Percentiles rank a stretch among this genome's conserved stretches.
These are phyloP conservation scores for Grapholita molesta DNA, from an alignment of 1,140 invertebrate genomes.

Conservation along the genomic window DNA sequence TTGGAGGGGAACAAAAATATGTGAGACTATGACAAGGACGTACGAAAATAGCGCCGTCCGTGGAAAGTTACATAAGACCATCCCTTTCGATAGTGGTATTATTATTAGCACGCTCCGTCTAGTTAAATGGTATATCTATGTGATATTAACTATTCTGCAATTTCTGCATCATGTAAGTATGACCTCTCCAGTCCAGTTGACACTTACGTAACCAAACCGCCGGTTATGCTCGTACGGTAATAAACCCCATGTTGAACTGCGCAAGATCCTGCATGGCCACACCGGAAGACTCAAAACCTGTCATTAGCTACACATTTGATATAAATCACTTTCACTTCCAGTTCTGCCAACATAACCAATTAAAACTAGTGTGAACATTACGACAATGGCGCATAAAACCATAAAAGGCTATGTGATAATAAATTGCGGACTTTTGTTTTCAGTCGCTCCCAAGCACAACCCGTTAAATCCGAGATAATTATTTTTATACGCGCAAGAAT, in stretches of 20 bases:
- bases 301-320: not conserved
- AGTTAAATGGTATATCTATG: too few species aligned
- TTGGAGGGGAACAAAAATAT: too few species aligned
- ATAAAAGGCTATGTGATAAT: constrained; percentile 2
- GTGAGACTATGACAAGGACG: too few species aligned
- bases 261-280: not conserved
- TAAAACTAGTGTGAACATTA: not conserved
- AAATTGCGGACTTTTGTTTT: constrained; percentile 17
- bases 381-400: not conserved
- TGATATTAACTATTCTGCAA: not conserved
- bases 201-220: not conserved
- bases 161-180: too few species aligned
- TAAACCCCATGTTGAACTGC: not conserved
- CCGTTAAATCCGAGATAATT: constrained; percentile 32
- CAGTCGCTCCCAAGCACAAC: constrained; percentile 25
- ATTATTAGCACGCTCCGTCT: too few species aligned
- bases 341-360: constrained; percentile 1
- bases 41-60: too few species aligned
- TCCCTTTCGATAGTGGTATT: too few species aligned
- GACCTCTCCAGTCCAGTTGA: not conserved
- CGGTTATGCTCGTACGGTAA: not conserved
- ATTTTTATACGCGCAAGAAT: constrained; percentile 45
- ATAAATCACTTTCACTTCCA: constrained; percentile 27
- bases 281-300: not conserved
- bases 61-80: too few species aligned